A percentile compares a stretch with the other conserved stretches of the same genome.
These are phyloP conservation scores for Phrynosoma blainvillii DNA, from an alignment of 2,113 vertebrate species.

Conservation along the genomic window DNA sequence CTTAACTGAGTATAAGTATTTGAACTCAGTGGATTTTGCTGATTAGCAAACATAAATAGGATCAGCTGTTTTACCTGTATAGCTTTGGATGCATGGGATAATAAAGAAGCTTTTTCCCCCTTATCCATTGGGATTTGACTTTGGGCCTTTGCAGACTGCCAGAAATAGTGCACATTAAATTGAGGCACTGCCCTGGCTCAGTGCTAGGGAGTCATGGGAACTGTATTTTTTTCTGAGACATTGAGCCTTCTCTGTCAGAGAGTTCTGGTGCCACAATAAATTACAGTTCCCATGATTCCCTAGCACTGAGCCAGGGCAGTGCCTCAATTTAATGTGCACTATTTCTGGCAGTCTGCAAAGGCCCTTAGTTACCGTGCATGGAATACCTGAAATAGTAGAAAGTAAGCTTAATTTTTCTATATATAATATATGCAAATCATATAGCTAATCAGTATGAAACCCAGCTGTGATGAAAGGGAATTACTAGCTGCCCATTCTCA, in stretches of 20 bases:
- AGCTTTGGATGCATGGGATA: not conserved
- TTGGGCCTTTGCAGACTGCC: too few relatives aligned
- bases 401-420: not conserved
- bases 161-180: too few relatives aligned
- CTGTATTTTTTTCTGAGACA: too few relatives aligned
- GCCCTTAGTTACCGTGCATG: not conserved
- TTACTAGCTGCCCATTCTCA: not conserved
- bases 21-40: not conserved
- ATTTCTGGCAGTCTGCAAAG: too few relatives aligned
- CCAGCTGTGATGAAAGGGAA: not conserved
- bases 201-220: too few relatives aligned
- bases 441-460: constrained; percentile 20
- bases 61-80: not conserved
- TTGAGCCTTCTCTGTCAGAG: too few relatives aligned
- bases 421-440: not conserved
- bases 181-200: too few relatives aligned
- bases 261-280: too few relatives aligned
- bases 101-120: not conserved
- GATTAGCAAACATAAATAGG: not conserved
- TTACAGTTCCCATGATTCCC: too few relatives aligned
- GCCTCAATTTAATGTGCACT: too few relatives aligned
- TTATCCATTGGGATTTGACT: not conserved
- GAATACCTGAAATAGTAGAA: not conserved
- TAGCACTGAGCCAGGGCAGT: too few relatives aligned
- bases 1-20: not conserved